Base-by-base conservation (phyloP, 2,888 invertebrate genomes). In the Ectemnius continuus region DNA sequence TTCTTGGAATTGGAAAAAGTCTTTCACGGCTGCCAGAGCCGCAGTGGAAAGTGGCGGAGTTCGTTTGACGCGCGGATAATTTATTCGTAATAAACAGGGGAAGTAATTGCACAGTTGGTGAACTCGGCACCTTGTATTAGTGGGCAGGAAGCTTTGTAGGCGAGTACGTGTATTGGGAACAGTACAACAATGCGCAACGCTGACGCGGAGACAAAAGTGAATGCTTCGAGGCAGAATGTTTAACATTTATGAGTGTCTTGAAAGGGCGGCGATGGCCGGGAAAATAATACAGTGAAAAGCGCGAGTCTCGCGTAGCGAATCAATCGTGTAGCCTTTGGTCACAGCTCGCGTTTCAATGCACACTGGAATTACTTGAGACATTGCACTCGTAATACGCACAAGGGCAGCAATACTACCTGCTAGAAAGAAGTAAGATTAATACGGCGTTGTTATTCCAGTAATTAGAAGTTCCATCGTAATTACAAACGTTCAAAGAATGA, bases 21-120 rank as follows among this genome's bases (percentile, higher is more conserved):
- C 36, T 11, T 36, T 8, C 11, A 2, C 8, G 6, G 11, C 36
- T 36, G 36, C 11, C 5, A 4, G 8, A 8, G 36, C 36, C 36
- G 36, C 36, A 36, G 36, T 8, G 8, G 6, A 36, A 36, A 36
- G 36, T 36, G 0, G 36, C 36, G 57, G 60, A 52, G 62, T 63
- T 61, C 57, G 65, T 61, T 76, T 56, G 56, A 48, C 46, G 18
- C 48, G 48, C 70, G 46, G 75, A 79, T 70, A 81, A 85, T 83
- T 86, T 86, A 85, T 85, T 82, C 73, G 80, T 77, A 78, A 78
- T 81, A 81, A 84, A 86, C 76, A 81, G 75, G 64, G 74, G 80
- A 83, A 84, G 75, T 83, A 80, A 85, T 73, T 80, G 78, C 71
- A 46, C 63, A 70, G 78, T 78, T 75, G 73, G 70, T 67, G 74